phyloP scores from a whole-genome alignment of 2,113 vertebrate species.

The Strix uralensis region DNA sequence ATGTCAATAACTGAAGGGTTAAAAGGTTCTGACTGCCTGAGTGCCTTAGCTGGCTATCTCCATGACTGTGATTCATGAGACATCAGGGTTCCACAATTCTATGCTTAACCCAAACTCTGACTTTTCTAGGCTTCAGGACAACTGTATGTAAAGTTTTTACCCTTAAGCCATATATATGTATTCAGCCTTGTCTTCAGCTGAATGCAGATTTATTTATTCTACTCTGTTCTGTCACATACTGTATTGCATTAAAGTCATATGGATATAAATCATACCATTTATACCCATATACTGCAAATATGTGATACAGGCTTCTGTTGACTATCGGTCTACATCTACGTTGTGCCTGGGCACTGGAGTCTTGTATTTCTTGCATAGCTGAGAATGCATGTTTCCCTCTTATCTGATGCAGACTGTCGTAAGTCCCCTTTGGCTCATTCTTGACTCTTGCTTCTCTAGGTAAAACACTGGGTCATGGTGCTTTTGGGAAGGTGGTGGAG shows the following conservation, averaged over 20 bases:
- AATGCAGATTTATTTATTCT: neutral
- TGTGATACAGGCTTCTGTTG: neutral
- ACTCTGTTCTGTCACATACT: neutral
- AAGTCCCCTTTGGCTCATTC: slow-evolving; percentile 48
- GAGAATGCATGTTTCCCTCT: slow-evolving; percentile 27
- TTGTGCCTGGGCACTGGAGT: neutral
- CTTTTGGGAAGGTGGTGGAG: slow-evolving; percentile 95
- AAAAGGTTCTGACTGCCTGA: neutral
- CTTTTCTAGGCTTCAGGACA: neutral
- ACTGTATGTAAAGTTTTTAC: neutral
- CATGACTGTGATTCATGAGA: neutral
- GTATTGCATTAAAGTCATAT: neutral
- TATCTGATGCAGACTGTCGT: neutral
- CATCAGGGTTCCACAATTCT: neutral
- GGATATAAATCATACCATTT: neutral
- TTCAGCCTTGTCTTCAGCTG: neutral
- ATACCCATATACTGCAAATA: slow-evolving; percentile 13
- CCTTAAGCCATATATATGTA: neutral
- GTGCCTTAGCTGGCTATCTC: neutral
- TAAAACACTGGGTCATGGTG: slow-evolving; percentile 93
- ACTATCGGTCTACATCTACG: neutral
- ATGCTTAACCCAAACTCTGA: neutral
- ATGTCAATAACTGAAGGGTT: neutral
- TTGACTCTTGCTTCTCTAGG: slow-evolving; percentile 78
- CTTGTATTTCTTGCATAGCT: slow-evolving; percentile 20